phyloP scores from a whole-genome alignment of 2,797 vertebrate species.

The Alfaro cultratus region DNA sequence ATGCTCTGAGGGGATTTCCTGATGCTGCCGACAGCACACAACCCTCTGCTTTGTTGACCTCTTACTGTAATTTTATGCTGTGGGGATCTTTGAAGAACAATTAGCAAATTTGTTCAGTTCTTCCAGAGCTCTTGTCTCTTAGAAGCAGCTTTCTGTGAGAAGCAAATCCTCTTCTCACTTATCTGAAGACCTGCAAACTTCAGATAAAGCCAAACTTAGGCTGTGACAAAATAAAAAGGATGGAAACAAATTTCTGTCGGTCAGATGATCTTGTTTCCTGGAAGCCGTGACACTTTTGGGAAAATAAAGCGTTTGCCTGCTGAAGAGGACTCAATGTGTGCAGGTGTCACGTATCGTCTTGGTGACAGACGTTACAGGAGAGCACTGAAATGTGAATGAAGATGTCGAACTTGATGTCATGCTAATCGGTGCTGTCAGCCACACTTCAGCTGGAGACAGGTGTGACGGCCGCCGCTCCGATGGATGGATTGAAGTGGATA shows the following conservation, averaged over 20 bases:
- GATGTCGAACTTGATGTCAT: conserved; percentile 1
- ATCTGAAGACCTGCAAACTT: neutral
- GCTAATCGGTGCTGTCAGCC: conserved; percentile 24
- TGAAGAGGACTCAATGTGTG: neutral
- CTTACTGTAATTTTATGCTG: conserved; percentile 20
- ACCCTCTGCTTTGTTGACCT: conserved; percentile 3
- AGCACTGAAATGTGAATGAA: conserved; percentile 11
- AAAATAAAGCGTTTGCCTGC: conserved; percentile 12
- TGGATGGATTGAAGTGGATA: conserved; percentile 38
- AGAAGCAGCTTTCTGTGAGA: conserved; percentile 31
- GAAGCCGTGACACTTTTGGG: conserved; percentile 23
- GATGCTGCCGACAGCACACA: conserved; percentile 14
- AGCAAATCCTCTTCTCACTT: neutral
- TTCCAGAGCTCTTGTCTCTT: conserved; percentile 14
- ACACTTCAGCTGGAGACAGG: conserved; percentile 30
- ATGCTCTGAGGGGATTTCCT: conserved; percentile 58
- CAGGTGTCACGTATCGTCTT: neutral
- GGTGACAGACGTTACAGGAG: conserved; percentile 5
- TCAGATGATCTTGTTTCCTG: conserved; percentile 47
- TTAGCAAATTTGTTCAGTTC: neutral
- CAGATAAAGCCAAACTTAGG: neutral
- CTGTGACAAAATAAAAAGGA: conserved; percentile 5
- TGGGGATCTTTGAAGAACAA: conserved; percentile 9
- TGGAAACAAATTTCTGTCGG: neutral
- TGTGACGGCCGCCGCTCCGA: conserved; percentile 26